Evolutionary conservation across 2,888 invertebrate species (phyloP).

Genomic region (Neoascia interrupta): DNA sequence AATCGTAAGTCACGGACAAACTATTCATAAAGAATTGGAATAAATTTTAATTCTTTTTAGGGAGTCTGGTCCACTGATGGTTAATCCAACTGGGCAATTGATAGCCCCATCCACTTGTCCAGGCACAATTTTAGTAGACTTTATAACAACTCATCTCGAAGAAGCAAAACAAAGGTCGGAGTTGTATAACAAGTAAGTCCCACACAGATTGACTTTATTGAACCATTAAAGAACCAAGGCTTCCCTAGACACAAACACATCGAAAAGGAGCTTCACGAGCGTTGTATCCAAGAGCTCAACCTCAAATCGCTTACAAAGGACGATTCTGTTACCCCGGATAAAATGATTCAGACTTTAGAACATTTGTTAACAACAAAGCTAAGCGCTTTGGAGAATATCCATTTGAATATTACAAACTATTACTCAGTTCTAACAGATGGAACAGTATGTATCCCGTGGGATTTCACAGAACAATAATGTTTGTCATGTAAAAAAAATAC

Average conservation of each 20-base stretch:
- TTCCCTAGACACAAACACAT: constrained; percentile 87
- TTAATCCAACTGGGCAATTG: constrained; percentile 95
- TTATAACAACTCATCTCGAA: constrained; percentile 88
- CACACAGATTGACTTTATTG: background rate
- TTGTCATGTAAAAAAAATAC: too few species aligned
- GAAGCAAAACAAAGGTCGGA: constrained; percentile 86
- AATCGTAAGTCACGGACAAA: constrained; percentile 84
- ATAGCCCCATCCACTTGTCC: constrained; percentile 96
- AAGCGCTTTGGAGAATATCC: constrained; percentile 83
- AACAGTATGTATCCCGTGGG: constrained; percentile 95
- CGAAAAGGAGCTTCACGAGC: constrained; percentile 86
- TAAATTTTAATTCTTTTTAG: constrained; percentile 80
- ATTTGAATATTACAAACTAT: constrained; percentile 92
- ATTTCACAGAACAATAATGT: constrained; percentile 80
- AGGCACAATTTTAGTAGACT: constrained; percentile 90
- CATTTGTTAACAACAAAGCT: constrained; percentile 81
- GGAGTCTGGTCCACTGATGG: constrained; percentile 95
- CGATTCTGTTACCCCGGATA: constrained; percentile 92
- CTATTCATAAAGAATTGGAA: background rate
- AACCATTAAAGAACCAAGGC: too few species aligned
- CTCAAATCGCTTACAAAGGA: constrained; percentile 90
- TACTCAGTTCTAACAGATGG: constrained; percentile 95
- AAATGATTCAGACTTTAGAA: constrained; percentile 92
- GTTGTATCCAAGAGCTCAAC: constrained; percentile 85
- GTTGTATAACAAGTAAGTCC: constrained; percentile 86